Base-by-base conservation (phyloP, 2,113 vertebrate genomes). In the Egretta garzetta region DNA sequence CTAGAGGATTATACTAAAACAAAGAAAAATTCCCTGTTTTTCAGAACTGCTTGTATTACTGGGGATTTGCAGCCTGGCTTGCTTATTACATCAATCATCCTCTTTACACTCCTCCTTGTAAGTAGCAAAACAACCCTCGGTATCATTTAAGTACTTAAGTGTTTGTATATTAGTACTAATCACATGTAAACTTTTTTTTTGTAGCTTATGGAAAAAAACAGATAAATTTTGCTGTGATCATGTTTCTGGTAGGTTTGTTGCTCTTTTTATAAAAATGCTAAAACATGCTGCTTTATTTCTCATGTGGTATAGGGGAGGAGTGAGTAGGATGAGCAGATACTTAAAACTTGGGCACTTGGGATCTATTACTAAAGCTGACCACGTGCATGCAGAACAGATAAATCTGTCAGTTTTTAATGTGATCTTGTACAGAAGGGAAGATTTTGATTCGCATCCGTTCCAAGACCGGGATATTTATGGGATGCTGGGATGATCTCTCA, bases 81-180 rank as follows among this genome's bases (percentile, higher is more conserved):
- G 99, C 99, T 43, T 99, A 99, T 93, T 99, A 99, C 68, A 99
- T 99, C 94, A 99, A 99, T 97, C 99, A 99, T 86, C 99, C 99
- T 84, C 98, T 99, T 80, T 99, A 99, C 92, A 99, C 99, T 55
- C 99, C 99, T 71, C 99, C 99, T 77, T 98, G 99, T 99, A 97
- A 99, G 98, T 98, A 94, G 53, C 64, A 86, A 55, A 94, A 73
- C n/a, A 76, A n/a, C 24, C 49, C 32, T 63, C 45, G 66, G 19
- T 55, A 24, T 58, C 13, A 94, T 88, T 92, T 77, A 63, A 93
- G 18, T 35, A 63, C 47, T 74, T 93, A 47, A 6, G 8, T 50
- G 15, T 41, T 49, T 59, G 41, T 58, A 23, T 76, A 49, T 30
- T 88, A 88, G 14, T 82, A 62, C 68, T 96, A 94, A 95, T 50